Evolutionary conservation across 2,888 invertebrate genomes (phyloP), one percentile per base, ranked within the genome.

Genomic region (Megamerina dolium): DNA sequence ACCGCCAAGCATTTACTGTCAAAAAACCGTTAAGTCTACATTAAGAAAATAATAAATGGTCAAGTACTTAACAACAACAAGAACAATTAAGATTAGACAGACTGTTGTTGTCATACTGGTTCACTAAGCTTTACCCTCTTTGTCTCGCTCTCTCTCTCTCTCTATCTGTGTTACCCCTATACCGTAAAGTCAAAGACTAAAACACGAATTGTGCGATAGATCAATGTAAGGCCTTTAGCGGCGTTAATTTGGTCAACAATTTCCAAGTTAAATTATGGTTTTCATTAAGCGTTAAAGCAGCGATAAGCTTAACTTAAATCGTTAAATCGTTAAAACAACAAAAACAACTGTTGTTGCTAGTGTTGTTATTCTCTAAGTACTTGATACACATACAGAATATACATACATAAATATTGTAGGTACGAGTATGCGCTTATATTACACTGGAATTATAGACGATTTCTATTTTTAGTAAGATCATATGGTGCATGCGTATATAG

Each of bases 251-350:
- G 27, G 10, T 27, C 13, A 4, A 27, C 27, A n/a, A 27, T n/a
- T 27, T 27, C 27, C 10, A 27, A 14, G 32, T 34, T 41, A 38
- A 43, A 38, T 38, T 43, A 43, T 43, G 43, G 43, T 43, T 43
- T 43, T 43, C 43, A 43, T 43, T 43, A 43, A 43, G 43, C 43
- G 43, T n/a, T n/a, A n/a, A n/a, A n/a, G n/a, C 32, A 19, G 20
- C 43, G 34, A 43, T 43, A 43, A 38, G 32, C 32, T 36, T 31
- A 18, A 23, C 42, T 37, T 31, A 43, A 30, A 37, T 37, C 23
- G 30, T 31, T 43, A 43, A 43, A 43, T 43, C 31, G 37, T 32
- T 43, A 18, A 43, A 9, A 26, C 10, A 9, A 12, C 2, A 26
- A 26, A 2, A 26, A 12, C 2, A 26, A 26, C 39, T 31, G 12